Percentiles rank a stretch among this genome's conserved stretches.
phyloP scores from a whole-genome alignment of 2,888 invertebrate species.

The Plebejus anna region DNA sequence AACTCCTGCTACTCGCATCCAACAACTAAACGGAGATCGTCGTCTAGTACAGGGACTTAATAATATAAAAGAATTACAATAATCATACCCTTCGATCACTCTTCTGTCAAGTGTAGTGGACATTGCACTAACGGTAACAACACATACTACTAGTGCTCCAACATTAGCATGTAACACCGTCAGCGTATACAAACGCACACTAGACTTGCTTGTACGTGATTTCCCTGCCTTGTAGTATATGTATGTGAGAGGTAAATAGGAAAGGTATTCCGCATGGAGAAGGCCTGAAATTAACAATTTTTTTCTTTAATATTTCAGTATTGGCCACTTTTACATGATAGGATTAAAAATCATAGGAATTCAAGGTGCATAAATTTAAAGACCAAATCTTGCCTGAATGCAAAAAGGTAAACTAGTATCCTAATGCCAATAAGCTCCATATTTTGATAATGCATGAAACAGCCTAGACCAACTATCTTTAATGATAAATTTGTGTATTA shows the following conservation, averaged over 20 bases:
- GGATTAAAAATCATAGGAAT: not conserved
- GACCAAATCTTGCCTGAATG: not conserved
- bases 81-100: slow-evolving; percentile 43
- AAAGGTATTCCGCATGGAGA: slow-evolving; percentile 48
- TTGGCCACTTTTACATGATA: not conserved
- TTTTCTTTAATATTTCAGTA: not conserved
- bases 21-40: too few species aligned
- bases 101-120: slow-evolving; percentile 41
- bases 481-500: not conserved
- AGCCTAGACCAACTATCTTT: not conserved
- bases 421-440: not conserved
- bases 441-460: not conserved
- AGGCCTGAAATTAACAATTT: slow-evolving; percentile 43
- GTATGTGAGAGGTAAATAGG: slow-evolving; percentile 47
- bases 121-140: slow-evolving; percentile 42
- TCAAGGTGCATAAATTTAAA: not conserved
- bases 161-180: slow-evolving; percentile 48
- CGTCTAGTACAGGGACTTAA: not conserved
- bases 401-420: not conserved
- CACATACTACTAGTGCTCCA: slow-evolving; percentile 47
- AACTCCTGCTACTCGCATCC: too few species aligned
- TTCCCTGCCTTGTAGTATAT: slow-evolving; percentile 50
- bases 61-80: not conserved
- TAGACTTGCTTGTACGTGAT: slow-evolving; percentile 37
- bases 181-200: slow-evolving; percentile 41